Conservation (phyloP, 2,888 invertebrate species). For the Chromoteleia sp. region DNA sequence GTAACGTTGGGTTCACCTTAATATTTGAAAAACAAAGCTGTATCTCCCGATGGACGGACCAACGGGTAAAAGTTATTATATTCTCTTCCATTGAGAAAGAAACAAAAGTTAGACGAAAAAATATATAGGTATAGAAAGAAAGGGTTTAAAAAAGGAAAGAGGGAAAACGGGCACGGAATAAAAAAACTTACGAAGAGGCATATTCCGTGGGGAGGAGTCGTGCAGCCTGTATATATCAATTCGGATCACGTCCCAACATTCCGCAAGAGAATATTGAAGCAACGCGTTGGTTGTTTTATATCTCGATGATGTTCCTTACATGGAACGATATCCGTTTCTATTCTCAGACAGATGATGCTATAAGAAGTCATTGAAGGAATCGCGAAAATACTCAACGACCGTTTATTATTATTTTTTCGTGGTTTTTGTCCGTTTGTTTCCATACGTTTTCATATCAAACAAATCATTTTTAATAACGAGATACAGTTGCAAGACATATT, state of each 20-base stretch:
- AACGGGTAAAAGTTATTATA: constrained; percentile 57
- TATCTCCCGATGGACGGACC: constrained; percentile 49
- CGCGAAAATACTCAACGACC: constrained; percentile 12
- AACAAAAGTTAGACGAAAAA: constrained; percentile 29
- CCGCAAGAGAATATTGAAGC: constrained; percentile 67
- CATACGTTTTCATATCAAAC: too few relatives aligned
- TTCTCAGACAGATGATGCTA: constrained; percentile 44
- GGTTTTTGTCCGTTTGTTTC: too few relatives aligned
- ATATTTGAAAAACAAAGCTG: constrained; percentile 59
- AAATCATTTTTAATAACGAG: too few relatives aligned
- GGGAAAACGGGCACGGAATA: constrained; percentile 4
- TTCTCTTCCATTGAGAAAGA: constrained; percentile 39
- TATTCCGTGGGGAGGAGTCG: constrained; percentile 57
- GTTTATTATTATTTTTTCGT: neutral
- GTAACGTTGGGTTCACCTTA: constrained; percentile 28
- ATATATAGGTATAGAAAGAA: neutral
- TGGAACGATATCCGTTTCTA: constrained; percentile 60
- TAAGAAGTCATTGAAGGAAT: constrained; percentile 32
- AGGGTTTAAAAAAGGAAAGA: constrained; percentile 15
- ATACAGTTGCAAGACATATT: too few relatives aligned
- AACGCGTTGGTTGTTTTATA: constrained; percentile 61
- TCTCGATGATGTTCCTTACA: constrained; percentile 68
- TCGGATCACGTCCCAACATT: constrained; percentile 66
- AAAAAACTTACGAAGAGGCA: constrained; percentile 55
- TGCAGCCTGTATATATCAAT: constrained; percentile 57